Evolutionary conservation across 2,113 vertebrate species (phyloP).

Genomic region (Trachemys scripta): DNA sequence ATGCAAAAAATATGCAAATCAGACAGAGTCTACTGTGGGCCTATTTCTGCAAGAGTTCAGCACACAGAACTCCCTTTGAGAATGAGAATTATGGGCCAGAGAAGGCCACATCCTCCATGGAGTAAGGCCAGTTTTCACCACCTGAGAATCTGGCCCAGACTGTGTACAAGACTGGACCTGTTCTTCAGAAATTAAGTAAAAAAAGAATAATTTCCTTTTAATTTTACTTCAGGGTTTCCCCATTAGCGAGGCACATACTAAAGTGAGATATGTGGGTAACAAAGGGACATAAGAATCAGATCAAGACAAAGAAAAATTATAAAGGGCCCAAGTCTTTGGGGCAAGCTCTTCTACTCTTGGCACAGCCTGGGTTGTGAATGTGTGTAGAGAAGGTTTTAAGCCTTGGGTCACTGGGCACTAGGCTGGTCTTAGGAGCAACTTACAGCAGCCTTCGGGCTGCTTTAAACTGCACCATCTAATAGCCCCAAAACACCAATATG

Average conservation of each 20-base stretch:
- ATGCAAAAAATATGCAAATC: neutral
- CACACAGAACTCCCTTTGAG: neutral
- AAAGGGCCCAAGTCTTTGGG: neutral
- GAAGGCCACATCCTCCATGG: fast-evolving
- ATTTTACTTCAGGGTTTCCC: neutral
- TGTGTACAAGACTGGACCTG: neutral
- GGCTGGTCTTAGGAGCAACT: neutral
- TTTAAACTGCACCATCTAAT: neutral
- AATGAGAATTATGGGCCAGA: neutral
- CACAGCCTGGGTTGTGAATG: neutral
- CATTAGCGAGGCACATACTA: neutral
- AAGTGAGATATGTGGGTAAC: neutral
- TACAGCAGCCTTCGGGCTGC: fast-evolving
- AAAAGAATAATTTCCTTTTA: neutral
- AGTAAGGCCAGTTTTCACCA: neutral
- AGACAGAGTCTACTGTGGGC: neutral
- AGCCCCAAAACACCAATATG: neutral
- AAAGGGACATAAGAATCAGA: neutral
- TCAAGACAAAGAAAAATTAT: neutral
- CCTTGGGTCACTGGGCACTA: neutral
- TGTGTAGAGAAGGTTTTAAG: neutral
- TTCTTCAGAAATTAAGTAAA: constrained; percentile 13
- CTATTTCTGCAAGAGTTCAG: neutral
- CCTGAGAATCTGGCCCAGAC: constrained; percentile 29
- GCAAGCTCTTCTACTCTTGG: neutral